These are phyloP conservation scores for Strigops habroptila DNA, from an alignment of 2,113 vertebrate species.

Conservation along the genomic window DNA sequence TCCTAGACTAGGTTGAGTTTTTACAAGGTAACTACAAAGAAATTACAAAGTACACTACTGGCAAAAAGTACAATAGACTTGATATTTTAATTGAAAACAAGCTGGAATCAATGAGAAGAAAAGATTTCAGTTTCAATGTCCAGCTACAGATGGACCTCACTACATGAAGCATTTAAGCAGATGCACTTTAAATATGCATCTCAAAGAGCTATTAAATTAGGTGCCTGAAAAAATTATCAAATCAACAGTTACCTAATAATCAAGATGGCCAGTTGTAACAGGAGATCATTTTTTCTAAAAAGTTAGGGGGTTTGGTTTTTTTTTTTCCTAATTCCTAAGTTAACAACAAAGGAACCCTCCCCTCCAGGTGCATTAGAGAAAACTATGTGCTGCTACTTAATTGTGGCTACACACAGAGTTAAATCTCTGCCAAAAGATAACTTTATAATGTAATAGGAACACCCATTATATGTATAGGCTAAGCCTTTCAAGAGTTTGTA, in stretches of 20 bases:
- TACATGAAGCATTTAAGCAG: not conserved
- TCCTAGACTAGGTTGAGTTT: not conserved
- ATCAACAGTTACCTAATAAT: not conserved
- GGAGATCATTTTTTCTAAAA: not conserved
- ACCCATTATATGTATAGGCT: not conserved
- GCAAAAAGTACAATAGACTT: not conserved
- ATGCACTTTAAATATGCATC: not conserved
- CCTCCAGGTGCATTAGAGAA: not conserved
- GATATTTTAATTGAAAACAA: not conserved
- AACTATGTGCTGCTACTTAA: not conserved
- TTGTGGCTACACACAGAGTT: not conserved
- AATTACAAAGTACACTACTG: not conserved
- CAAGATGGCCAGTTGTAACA: not conserved
- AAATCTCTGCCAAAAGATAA: not conserved
- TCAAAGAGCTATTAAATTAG: not conserved
- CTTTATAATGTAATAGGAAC: not conserved
- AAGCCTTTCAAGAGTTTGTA: not conserved
- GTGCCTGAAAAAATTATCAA: not conserved
- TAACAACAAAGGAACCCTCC: not conserved
- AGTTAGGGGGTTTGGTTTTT: not conserved
- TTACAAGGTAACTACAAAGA: not conserved
- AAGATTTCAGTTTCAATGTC: not conserved
- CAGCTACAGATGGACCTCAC: not conserved
- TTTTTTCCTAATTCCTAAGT: not conserved
- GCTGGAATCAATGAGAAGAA: not conserved